Evolutionary conservation across 2,113 vertebrate genomes (phyloP).

Genomic region (Osmerus eperlanus): DNA sequence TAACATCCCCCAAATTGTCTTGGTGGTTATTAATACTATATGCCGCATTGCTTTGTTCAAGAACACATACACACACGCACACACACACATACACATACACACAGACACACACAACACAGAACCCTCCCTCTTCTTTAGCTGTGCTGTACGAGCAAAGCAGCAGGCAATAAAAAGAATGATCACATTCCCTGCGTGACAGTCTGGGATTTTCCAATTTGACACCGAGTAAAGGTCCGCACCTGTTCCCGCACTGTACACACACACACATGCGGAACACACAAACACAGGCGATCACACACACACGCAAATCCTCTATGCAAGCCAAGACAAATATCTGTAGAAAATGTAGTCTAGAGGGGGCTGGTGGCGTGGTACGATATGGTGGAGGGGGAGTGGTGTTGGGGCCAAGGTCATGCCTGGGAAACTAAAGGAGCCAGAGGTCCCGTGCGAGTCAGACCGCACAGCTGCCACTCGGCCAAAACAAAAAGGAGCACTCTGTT

Average conservation of each 20-base stretch:
- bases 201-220: constrained; percentile 75
- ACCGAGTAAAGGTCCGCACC: constrained; percentile 68
- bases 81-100: not conserved
- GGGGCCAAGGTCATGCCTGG: constrained; percentile 61
- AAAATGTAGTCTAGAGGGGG: no score
- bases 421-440: constrained; percentile 27
- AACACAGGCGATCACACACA: constrained; percentile 10
- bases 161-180: constrained; percentile 71
- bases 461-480: constrained; percentile 59
- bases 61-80: not conserved
- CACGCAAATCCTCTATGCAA: constrained; percentile 9
- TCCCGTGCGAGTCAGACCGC: constrained; percentile 35
- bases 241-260: constrained; percentile 54
- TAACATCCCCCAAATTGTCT: no score
- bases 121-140: not conserved
- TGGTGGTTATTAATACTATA: no score
- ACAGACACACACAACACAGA: not conserved
- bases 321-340: constrained; percentile 6
- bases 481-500: constrained; percentile 17
- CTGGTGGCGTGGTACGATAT: constrained; percentile 21
- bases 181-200: constrained; percentile 74
- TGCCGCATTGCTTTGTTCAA: not conserved
- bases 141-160: constrained; percentile 52
- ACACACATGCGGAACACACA: constrained; percentile 21
- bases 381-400: constrained; percentile 40